Evolutionary conservation across 2,888 invertebrate genomes (phyloP).

Genomic region (Artemia sp.): DNA sequence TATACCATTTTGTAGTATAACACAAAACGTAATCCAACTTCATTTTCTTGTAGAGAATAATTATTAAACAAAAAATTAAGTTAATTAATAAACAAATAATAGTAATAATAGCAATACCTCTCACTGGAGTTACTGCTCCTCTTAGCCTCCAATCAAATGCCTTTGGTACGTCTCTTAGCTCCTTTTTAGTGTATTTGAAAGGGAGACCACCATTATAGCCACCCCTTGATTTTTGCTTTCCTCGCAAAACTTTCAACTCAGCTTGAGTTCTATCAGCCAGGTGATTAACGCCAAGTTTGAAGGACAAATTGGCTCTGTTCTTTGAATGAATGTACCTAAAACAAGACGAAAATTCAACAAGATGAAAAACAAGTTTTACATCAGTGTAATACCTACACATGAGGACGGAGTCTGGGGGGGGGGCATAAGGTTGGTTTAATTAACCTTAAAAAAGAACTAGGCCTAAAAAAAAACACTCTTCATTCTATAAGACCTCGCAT

Average conservation of each 20-base stretch:
- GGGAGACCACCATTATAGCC: conserved; percentile 56
- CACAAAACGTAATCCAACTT: too few species aligned
- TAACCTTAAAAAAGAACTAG: too few species aligned
- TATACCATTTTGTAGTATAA: too few species aligned
- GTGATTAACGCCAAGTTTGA: conserved; percentile 62
- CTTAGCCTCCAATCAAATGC: conserved; percentile 74
- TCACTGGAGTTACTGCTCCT: conserved; percentile 85
- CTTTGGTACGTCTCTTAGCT: conserved; percentile 43
- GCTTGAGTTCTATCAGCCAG: conserved; percentile 61
- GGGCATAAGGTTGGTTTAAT: too few species aligned
- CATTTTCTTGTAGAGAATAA: too few species aligned
- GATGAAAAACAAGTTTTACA: too few species aligned
- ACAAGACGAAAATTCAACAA: conserved; percentile 4
- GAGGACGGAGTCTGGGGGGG: too few species aligned
- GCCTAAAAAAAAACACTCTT: too few species aligned
- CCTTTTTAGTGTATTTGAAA: conserved; percentile 49
- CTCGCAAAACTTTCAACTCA: conserved; percentile 57
- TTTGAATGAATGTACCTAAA: conserved; percentile 55
- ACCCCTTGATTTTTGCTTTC: conserved; percentile 41
- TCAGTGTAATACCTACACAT: too few species aligned
- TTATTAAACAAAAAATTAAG: too few species aligned
- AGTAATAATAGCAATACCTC: conserved; percentile 40
- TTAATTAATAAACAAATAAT: too few species aligned
- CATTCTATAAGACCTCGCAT: too few species aligned
- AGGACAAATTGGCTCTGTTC: conserved; percentile 57